These are phyloP conservation scores for Rhabdomys dilectus DNA, from an alignment of 2,113 vertebrate genomes.

Conservation along the genomic window DNA sequence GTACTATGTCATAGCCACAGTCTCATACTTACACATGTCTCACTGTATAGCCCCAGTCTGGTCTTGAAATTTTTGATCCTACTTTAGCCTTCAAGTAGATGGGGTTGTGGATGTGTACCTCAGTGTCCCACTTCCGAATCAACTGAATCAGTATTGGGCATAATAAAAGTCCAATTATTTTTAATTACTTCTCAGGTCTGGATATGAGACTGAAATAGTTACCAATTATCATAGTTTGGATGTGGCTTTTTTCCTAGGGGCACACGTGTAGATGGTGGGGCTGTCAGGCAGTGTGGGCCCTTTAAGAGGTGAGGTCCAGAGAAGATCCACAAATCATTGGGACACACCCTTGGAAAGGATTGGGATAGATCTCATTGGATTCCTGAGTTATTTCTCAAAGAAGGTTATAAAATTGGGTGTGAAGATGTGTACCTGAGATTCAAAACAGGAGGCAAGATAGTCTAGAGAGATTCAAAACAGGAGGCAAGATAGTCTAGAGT, in stretches of 20 bases:
- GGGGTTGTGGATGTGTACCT: background rate
- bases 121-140: background rate
- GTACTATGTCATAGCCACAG: too few species aligned
- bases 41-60: background rate
- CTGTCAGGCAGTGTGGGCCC: background rate
- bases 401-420: background rate
- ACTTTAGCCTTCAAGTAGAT: background rate
- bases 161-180: conserved; percentile 21
- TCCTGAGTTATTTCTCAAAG: background rate
- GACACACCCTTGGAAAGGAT: background rate
- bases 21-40: background rate
- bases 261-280: background rate
- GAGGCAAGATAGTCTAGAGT: background rate
- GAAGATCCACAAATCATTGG: background rate
- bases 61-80: background rate
- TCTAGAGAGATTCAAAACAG: background rate
- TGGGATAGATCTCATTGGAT: background rate
- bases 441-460: background rate
- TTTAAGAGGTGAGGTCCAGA: background rate
- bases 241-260: background rate
- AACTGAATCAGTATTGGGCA: background rate
- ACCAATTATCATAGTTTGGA: background rate
- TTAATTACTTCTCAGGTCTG: background rate
- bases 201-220: background rate
- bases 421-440: too few species aligned